Evolutionary conservation across 1,140 invertebrate genomes (phyloP).

Genomic region (Drosophila lini): DNA sequence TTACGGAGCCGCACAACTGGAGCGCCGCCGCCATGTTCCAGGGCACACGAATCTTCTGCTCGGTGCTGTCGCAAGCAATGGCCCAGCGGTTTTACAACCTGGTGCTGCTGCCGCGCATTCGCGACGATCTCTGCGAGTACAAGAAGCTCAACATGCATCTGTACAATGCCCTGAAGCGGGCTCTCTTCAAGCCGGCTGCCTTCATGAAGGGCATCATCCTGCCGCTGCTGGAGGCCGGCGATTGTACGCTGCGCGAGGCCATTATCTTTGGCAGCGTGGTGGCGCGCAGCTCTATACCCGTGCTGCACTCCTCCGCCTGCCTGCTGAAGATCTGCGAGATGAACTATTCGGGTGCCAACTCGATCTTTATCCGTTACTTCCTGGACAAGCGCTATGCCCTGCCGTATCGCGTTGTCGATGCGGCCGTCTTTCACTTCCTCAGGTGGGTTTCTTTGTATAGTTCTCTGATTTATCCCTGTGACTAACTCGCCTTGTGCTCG

Average conservation of each 20-base stretch:
- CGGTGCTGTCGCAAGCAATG: constrained; percentile 98
- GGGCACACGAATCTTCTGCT: constrained; percentile 92
- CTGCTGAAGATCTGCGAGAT: constrained; percentile 98
- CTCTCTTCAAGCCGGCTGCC: constrained; percentile 98
- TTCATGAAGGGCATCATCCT: constrained; percentile 99
- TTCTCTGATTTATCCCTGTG: constrained; percentile 11
- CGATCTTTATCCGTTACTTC: constrained; percentile 96
- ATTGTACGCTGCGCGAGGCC: constrained; percentile 97
- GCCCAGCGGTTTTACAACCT: constrained; percentile 98
- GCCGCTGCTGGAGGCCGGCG: constrained; percentile 95
- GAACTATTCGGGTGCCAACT: constrained; percentile 98
- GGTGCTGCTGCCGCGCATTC: constrained; percentile 94
- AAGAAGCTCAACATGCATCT: constrained; percentile 98
- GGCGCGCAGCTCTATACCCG: constrained; percentile 95
- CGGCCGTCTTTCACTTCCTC: constrained; percentile 97
- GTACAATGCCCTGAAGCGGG: constrained; percentile 96
- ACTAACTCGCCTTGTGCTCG: not conserved
- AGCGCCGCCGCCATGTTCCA: constrained; percentile 97
- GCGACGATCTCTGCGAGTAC: constrained; percentile 98
- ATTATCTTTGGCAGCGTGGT: constrained; percentile 97
- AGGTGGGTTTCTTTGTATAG: constrained; percentile 79
- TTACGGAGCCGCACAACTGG: constrained; percentile 93
- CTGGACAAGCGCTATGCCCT: constrained; percentile 99
- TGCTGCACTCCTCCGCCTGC: constrained; percentile 98
- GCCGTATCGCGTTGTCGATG: constrained; percentile 97